phyloP scores from a whole-genome alignment of 2,888 invertebrate genomes.

The Dexiosoma caninum region DNA sequence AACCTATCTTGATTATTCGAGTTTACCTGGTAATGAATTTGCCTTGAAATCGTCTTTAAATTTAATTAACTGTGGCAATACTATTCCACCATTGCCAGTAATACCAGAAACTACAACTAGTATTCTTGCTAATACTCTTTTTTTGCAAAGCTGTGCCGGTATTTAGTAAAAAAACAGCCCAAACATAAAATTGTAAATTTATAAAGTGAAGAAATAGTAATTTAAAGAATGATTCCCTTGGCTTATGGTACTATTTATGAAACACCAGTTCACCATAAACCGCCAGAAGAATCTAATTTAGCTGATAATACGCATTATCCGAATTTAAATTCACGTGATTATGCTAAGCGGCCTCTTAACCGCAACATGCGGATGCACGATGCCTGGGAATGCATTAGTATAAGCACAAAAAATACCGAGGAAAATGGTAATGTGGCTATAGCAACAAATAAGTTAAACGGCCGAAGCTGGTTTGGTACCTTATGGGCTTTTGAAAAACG shows the following conservation, averaged over 20 bases:
- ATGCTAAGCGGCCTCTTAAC: constrained; percentile 72
- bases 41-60: no score
- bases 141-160: constrained; percentile 17
- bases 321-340: constrained; percentile 76
- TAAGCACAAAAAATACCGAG: constrained; percentile 67
- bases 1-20: no score
- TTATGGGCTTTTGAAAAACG: constrained; percentile 73
- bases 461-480: constrained; percentile 73
- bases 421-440: constrained; percentile 69
- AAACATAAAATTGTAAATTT: neutral
- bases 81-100: no score
- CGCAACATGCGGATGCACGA: constrained; percentile 70
- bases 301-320: constrained; percentile 73
- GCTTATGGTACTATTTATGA: constrained; percentile 68
- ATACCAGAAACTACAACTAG: no score
- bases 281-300: constrained; percentile 71
- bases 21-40: no score
- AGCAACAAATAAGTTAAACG: constrained; percentile 71
- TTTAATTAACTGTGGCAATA: no score
- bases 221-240: constrained; percentile 71
- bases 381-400: constrained; percentile 73
- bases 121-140: neutral
- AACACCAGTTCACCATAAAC: constrained; percentile 71
- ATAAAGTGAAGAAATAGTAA: neutral
- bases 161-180: neutral